Evolutionary conservation across 1,140 invertebrate species (phyloP), one percentile per base, ranked within the genome.

Genomic region (Heliothis virescens): DNA sequence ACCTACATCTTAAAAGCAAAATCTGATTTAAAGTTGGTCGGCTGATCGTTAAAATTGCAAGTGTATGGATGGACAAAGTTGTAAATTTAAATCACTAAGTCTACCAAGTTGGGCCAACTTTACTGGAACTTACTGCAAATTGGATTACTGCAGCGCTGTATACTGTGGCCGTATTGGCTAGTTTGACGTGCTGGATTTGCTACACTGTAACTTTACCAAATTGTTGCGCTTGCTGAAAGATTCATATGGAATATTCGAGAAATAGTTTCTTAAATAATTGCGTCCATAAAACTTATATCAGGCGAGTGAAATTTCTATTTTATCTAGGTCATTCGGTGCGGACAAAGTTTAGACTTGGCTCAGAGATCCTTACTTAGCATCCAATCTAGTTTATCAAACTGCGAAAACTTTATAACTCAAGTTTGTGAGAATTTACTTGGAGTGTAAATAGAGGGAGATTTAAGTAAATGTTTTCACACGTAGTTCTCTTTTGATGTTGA

Each of bases 1-100:
- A 87, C 71, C 72, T 73, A 65, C 78, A 83, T 83, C 78, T 84
- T 84, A 79, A 81, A 80, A 80, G 84, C 69, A 83, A 86, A 84
- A 87, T 85, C 85, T 78, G 84, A 87, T 89, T 89, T 86, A 83
- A 87, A 88, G 78, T 89, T 85, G 82, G 67, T 74, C 62, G 78
- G 80, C 69, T 79, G 85, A 86, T 87, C 85, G 88, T 90, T 90
- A 89, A 89, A 90, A 88, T 86, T 90, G 86, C 86, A 88, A 89
- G 88, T 90, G 85, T 84, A 65, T 81, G 73, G 83, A 85, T 79
- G 87, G 84, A 86, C 85, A 41, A 86, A 93, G 85, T 91, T 88
- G 82, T 87, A 90, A 91, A 92, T 93, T 93, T 91, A 91, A 93
- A 92, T 93, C 91, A 93, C 89, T 86, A 87, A 91, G 86, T 91